phyloP scores from a whole-genome alignment of 2,797 vertebrate species.

The Crax fasciolata region DNA sequence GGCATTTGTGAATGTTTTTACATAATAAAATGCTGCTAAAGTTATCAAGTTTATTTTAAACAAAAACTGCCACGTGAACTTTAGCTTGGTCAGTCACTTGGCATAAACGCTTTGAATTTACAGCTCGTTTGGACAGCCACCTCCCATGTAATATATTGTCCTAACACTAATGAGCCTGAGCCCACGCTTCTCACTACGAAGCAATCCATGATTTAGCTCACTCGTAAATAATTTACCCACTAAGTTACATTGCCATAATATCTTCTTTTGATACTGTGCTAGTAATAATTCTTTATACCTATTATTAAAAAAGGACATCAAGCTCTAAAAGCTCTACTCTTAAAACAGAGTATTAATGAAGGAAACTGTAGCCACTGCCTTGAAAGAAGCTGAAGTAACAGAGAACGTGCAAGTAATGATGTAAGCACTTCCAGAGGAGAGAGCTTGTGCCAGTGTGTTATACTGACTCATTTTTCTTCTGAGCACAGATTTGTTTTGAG shows the following conservation, averaged over 20 bases:
- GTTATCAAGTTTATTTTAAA: not conserved
- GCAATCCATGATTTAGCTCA: not conserved
- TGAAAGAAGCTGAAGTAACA: constrained; percentile 2
- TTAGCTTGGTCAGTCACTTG: not conserved
- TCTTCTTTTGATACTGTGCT: not conserved
- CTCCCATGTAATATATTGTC: not conserved
- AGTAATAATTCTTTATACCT: constrained; percentile 26
- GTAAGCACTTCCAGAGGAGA: not conserved
- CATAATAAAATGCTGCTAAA: not conserved
- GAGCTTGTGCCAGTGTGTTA: not conserved
- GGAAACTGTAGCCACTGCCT: constrained; percentile 13
- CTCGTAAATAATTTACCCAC: constrained; percentile 28
- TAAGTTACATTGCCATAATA: not conserved
- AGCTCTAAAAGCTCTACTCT: not conserved
- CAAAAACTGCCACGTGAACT: not conserved
- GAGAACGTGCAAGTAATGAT: not conserved
- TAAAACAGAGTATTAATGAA: constrained; percentile 32
- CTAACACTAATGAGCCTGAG: constrained; percentile 15
- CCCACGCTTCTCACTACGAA: not conserved
- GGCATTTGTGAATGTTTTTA: not conserved
- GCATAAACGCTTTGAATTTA: constrained; percentile 5
- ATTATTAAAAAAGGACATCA: not conserved
- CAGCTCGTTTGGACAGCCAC: not conserved
- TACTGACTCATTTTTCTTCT: constrained; percentile 22
- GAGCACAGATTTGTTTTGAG: constrained; percentile 36